Evolutionary conservation across 2,797 vertebrate species (phyloP).

Genomic region (Diplodus puntazzo): DNA sequence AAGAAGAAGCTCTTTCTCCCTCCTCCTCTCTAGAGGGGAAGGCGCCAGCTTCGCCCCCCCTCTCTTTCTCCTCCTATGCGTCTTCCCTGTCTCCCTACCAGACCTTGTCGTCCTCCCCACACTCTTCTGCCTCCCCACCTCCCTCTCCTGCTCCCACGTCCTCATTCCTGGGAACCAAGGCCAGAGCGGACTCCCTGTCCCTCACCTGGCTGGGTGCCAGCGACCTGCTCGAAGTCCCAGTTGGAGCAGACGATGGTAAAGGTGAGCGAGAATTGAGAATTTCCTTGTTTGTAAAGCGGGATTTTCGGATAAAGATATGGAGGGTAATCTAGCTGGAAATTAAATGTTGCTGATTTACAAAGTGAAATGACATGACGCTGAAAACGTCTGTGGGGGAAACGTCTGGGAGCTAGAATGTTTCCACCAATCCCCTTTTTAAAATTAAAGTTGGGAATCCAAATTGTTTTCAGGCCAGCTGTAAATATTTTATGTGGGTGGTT

Average conservation of each 20-base stretch:
- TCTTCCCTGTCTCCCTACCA: constrained; percentile 66
- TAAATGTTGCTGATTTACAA: not conserved
- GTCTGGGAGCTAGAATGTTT: not conserved
- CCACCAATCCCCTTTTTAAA: not conserved
- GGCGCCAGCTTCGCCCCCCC: constrained; percentile 75
- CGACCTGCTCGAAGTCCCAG: constrained; percentile 65
- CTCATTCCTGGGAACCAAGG: constrained; percentile 77
- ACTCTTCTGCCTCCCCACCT: constrained; percentile 64
- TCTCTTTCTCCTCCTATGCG: constrained; percentile 74
- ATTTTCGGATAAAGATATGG: too few relatives aligned
- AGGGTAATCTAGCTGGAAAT: not conserved
- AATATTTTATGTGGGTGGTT: not conserved
- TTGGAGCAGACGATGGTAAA: constrained; percentile 68
- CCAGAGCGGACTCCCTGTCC: constrained; percentile 65
- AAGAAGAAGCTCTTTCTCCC: constrained; percentile 85
- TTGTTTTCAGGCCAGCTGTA: not conserved
- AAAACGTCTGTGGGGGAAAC: not conserved
- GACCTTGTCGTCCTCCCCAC: constrained; percentile 68
- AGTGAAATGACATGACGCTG: not conserved
- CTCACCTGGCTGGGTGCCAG: constrained; percentile 75
- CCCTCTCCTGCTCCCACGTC: constrained; percentile 67
- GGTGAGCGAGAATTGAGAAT: constrained; percentile 64
- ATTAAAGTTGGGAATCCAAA: constrained; percentile 10
- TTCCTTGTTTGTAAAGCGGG: too few relatives aligned
- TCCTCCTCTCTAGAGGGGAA: constrained; percentile 80